Percentiles rank a stretch among this genome's conserved stretches.
Evolutionary conservation across 2,888 invertebrate species (phyloP).

Genomic region (Entomobrya multifasciata): DNA sequence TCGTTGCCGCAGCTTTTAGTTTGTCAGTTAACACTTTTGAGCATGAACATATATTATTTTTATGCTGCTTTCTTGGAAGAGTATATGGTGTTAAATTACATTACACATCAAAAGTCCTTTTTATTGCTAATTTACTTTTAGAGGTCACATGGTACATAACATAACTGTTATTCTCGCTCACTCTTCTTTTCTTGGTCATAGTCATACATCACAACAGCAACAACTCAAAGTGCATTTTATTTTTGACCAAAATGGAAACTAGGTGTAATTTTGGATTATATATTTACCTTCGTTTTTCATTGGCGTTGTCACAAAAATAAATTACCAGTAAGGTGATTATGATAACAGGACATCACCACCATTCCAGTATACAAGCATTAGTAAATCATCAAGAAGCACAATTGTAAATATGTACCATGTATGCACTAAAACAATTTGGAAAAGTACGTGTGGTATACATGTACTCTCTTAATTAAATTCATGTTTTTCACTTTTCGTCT

Average conservation of each 20-base stretch:
- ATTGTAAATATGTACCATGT: no score
- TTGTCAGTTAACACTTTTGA: not conserved
- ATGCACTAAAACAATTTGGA: no score
- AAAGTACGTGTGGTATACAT: no score
- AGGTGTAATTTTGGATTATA: constrained; percentile 16
- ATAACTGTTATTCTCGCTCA: not conserved
- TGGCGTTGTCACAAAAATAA: not conserved
- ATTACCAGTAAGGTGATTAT: constrained; percentile 35
- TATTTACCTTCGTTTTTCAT: not conserved
- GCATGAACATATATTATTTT: constrained; percentile 22
- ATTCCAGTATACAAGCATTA: no score
- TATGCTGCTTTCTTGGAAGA: not conserved
- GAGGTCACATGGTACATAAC: constrained; percentile 45
- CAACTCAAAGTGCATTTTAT: not conserved
- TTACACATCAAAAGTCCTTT: not conserved
- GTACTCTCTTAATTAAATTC: not conserved
- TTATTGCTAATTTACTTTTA: constrained; percentile 44
- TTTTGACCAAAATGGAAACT: constrained; percentile 9
- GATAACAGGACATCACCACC: not conserved
- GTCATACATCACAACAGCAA: no score
- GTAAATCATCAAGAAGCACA: no score
- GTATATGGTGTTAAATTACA: no score
- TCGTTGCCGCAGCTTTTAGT: not conserved
- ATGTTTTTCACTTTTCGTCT: constrained; percentile 10
- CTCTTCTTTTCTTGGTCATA: no score